A percentile compares a stretch with the other conserved stretches of the same genome.
Evolutionary conservation across 2,888 invertebrate species (phyloP).

Genomic region (Drosophila peninsularis): DNA sequence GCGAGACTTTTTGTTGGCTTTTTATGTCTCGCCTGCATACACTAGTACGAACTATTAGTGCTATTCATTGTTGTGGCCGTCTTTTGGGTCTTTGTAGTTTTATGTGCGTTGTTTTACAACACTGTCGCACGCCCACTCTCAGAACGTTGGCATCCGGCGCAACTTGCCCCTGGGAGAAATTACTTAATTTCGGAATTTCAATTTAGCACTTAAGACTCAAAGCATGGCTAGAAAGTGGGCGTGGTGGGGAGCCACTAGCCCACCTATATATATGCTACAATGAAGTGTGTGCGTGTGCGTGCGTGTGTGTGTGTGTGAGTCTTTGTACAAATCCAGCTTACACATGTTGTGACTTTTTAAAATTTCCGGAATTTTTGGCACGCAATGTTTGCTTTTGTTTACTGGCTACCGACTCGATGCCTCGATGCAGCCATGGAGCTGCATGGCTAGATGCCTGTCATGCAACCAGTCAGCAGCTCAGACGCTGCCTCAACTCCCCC

Average conservation of each 20-base stretch:
- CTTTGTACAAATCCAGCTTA: conserved; percentile 67
- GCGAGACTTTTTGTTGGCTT: conserved; percentile 10
- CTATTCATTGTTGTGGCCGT: conserved; percentile 61
- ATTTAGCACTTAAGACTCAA: conserved; percentile 75
- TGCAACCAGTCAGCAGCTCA: conserved; percentile 17
- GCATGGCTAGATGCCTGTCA: background rate
- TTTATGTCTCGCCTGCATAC: conserved; percentile 47
- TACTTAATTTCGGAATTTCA: conserved; percentile 81
- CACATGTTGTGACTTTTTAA: conserved; percentile 79
- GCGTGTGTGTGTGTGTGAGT: conserved; percentile 22
- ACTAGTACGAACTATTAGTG: conserved; percentile 63
- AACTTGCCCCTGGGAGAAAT: conserved; percentile 72
- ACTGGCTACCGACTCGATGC: conserved; percentile 54
- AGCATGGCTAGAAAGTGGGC: conserved; percentile 29
- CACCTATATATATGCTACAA: conserved; percentile 32
- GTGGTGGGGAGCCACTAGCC: conserved; percentile 9
- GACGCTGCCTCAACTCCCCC: background rate
- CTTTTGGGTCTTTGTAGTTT: conserved; percentile 59
- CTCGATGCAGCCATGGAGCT: conserved; percentile 2
- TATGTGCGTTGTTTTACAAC: conserved; percentile 67
- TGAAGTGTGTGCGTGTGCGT: conserved; percentile 3
- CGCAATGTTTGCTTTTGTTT: conserved; percentile 79
- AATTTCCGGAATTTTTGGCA: conserved; percentile 81
- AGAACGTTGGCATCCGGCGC: conserved; percentile 19
- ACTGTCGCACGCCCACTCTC: conserved; percentile 48